Evolutionary conservation across 2,113 vertebrate genomes (phyloP).

Genomic region (Anhinga rufa): DNA sequence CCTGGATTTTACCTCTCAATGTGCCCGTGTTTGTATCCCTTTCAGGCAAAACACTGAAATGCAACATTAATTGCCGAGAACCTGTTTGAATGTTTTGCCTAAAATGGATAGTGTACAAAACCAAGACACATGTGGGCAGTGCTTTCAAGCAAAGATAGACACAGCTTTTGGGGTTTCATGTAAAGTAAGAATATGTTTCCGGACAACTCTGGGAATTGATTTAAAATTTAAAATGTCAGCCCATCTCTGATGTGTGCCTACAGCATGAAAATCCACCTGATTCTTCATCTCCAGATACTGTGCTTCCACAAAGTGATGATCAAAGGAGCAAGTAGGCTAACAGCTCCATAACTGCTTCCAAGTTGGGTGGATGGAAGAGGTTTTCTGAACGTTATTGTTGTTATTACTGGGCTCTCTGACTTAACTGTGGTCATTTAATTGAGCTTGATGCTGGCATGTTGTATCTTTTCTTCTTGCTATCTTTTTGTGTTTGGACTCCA

Average conservation of each 20-base stretch:
- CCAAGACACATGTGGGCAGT: neutral
- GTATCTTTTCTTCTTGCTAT: neutral
- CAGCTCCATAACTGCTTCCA: neutral
- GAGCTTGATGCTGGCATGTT: neutral
- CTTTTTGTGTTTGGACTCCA: neutral
- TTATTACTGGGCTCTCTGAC: neutral
- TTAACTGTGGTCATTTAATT: neutral
- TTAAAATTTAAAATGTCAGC: neutral
- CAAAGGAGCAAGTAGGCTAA: neutral
- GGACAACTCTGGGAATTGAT: neutral
- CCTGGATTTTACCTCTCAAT: neutral
- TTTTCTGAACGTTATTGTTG: neutral
- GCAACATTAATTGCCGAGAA: neutral
- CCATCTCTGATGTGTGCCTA: neutral
- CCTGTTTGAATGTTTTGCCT: neutral
- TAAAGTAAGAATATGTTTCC: neutral
- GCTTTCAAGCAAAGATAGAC: neutral
- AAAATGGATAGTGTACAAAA: neutral
- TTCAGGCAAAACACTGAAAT: neutral
- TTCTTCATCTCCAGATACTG: neutral
- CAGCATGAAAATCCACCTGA: neutral
- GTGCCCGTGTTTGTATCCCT: neutral
- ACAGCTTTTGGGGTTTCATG: neutral
- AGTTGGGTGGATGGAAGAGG: neutral
- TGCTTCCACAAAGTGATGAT: neutral